Evolutionary conservation across 2,888 invertebrate species (phyloP).

Genomic region (Cetonia aurata): DNA sequence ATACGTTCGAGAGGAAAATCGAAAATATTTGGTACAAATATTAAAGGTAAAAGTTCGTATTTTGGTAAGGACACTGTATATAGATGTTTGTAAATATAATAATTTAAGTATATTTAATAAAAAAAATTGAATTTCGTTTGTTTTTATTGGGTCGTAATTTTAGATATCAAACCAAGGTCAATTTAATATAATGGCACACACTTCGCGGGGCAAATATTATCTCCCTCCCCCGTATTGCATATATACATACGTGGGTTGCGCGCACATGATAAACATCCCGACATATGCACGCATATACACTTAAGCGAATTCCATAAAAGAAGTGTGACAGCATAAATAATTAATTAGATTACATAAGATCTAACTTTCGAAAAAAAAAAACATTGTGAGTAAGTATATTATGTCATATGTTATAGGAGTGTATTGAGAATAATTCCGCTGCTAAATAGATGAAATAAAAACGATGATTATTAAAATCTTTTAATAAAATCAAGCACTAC

Average conservation of each 20-base stretch:
- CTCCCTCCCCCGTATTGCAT: too few relatives aligned
- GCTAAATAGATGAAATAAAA: too few relatives aligned
- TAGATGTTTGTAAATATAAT: slow-evolving; percentile 44
- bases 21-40: slow-evolving; percentile 39
- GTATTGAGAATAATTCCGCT: too few relatives aligned
- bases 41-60: slow-evolving; percentile 39
- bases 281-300: too few relatives aligned
- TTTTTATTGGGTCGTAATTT: slow-evolving; percentile 32
- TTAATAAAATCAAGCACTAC: too few relatives aligned
- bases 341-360: slow-evolving; percentile 13
- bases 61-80: slow-evolving; percentile 40
- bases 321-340: slow-evolving; percentile 10
- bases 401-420: background rate
- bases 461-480: too few relatives aligned
- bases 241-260: too few relatives aligned
- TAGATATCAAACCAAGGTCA: slow-evolving; percentile 6
- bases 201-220: too few relatives aligned
- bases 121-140: slow-evolving; percentile 35
- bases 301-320: too few relatives aligned
- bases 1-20: background rate
- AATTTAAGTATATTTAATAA: slow-evolving; percentile 45
- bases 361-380: slow-evolving; percentile 10
- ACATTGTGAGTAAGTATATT: background rate
- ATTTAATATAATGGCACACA: background rate
- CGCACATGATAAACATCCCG: too few relatives aligned